These are phyloP conservation scores for Nestor notabilis DNA, from an alignment of 2,113 vertebrate genomes.

Conservation along the genomic window DNA sequence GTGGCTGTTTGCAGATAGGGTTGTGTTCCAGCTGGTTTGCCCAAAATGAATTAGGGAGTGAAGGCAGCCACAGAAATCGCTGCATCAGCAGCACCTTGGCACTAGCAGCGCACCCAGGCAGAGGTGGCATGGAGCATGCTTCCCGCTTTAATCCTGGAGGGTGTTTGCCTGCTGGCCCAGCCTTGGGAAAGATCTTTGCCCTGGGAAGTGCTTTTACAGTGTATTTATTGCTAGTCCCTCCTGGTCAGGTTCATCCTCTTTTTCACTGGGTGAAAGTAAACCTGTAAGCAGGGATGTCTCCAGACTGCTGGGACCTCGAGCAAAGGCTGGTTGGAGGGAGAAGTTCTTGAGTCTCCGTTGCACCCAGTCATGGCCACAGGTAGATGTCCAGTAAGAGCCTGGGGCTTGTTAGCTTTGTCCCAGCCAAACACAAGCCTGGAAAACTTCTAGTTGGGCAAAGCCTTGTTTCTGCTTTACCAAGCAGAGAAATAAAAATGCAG, in stretches of 20 bases:
- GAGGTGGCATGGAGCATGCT: not conserved
- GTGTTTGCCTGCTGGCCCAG: not conserved
- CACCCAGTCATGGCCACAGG: too few species aligned
- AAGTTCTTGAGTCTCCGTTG: rapidly evolving
- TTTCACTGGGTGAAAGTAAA: not conserved
- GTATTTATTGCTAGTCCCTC: rapidly evolving
- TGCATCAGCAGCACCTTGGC: not conserved
- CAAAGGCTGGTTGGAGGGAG: not conserved
- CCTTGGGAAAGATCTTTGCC: not conserved
- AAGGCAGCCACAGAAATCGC: not conserved
- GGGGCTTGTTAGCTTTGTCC: not conserved
- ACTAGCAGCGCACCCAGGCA: not conserved
- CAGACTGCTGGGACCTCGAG: not conserved
- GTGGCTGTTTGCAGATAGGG: not conserved
- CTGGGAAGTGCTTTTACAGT: not conserved
- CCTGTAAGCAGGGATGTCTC: not conserved
- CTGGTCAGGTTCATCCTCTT: not conserved
- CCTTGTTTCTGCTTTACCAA: not conserved
- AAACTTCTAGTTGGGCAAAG: not conserved
- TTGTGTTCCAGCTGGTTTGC: not conserved
- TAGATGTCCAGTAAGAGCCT: not conserved
- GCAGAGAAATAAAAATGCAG: not conserved
- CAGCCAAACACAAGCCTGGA: not conserved
- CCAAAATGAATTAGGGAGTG: not conserved
- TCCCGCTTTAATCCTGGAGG: not conserved